Base-by-base conservation (phyloP, 1,140 invertebrate species). In the Heliconius himera region DNA sequence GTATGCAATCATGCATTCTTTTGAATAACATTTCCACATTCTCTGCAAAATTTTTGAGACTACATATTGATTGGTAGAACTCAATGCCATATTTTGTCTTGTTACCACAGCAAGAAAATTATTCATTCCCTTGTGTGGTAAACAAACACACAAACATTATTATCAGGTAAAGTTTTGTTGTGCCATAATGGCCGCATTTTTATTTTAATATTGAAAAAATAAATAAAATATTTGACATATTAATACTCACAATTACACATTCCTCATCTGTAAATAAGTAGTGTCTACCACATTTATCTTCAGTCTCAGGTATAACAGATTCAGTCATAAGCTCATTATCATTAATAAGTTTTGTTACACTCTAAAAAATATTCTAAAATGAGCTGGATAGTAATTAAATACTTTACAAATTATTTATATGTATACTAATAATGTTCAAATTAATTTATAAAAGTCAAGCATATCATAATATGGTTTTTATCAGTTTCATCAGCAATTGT, bases 251-350 rank as follows among this genome's bases (percentile, higher is more conserved):
- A 87, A 96, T 85, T 82, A 96, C 85, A 83, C 96, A 91, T 83
- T 95, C 94, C 29, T 95, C 94, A 78, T 96, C 95, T 76, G 86
- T 95, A 85, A 96, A 95, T 66, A 95, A 89, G 82, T 96, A 96
- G 77, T 94, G 95, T 73, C 96, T 88, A n/a, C 88, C 89, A 82
- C 95, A 91, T 90, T 95, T 95, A 11, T 88, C 91, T 5, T 93
- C 94, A 78, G 81, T 88, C 70, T 95, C 93, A 76, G 94, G 91
- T 26, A 94, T 94, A 29, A 93, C 88, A 56, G 95, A 96, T 60
- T 94, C 85, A 49, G 95, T 96, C 26, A 95, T 82, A 8, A 96
- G 82, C 89, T 94, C 91, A 88, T 93, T 95, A 73, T 96, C 95
- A 79, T 92, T 95, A 41, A 95, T 88, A 77, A 95, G 86, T 36